Evolutionary conservation across 2,113 vertebrate species (phyloP), one percentile per base, ranked within the genome.

Genomic region (Leucoraja erinaceus): DNA sequence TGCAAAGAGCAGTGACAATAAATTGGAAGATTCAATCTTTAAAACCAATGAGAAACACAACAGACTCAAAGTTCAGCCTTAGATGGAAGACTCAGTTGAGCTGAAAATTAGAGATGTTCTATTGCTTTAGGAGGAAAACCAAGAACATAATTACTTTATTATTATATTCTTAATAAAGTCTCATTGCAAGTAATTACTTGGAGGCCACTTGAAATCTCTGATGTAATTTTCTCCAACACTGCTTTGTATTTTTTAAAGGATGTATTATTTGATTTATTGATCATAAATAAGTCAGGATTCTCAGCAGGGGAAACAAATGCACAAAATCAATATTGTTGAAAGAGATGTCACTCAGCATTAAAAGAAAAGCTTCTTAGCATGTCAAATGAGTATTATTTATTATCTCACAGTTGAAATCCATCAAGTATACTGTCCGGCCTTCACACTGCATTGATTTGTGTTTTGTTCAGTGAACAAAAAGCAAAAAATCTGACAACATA

Each of bases 251-350:
- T 90, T 66, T 90, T 70, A 90, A 31, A 38, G 88, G 31, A 70
- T 70, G 16, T 70, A 70, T 14, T 90, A 63, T 91, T 70, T 91
- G 31, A 22, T 18, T 91, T 91, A 91, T 91, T 91, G 31, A 91
- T 72, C 88, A 91, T 72, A 91, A 91, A 91, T 91, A 91, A 91
- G 66, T 91, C 68, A 91, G 38, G 88, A 91, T 91, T 47, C 20
- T 72, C 33, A 72, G 66, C 68, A 12, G 88, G 68, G 20, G 3
- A 47, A 91, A 91, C 33, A 91, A 91, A 72, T 18, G 70, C 70
- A 38, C 47, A 91, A 72, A 91, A 72, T 72, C 88, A 91, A 91
- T 91, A 33, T 91, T 91, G 70, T 33, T 8, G 33, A 72, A 66
- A 47, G 20, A 91, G 38, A 70, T 33, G 11, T 47, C 68, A 68